Evolutionary conservation across 2,113 vertebrate species (phyloP), one percentile per base, ranked within the genome.

Genomic region (Platichthys stellatus): DNA sequence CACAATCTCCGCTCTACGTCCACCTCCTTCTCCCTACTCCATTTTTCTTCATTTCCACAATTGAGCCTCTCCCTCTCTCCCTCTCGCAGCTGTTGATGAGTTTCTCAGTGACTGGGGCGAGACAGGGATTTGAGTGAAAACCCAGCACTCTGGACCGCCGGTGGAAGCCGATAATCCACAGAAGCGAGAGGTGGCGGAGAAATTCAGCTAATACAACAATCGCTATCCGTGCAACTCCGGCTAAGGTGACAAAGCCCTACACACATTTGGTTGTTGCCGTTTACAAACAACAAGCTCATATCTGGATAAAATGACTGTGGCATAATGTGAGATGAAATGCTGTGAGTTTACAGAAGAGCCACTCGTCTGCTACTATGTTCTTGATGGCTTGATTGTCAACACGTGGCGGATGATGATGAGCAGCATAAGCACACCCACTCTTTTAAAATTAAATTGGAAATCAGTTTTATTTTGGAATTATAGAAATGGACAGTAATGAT

Each of bases 101-200:
- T 76, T 49, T 74, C 65, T 65, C 82, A 77, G 74, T 70, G 79
- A 78, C 74, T 58, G 84, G 88, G 72, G 64, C 73, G 75, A 77
- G 81, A 82, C 5, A 31, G 9, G 87, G 85, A 83, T 90, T 91
- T 88, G 59, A 82, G 77, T 3, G 18, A 69, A 63, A 74, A 81
- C 69, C 63, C 26, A 8, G 49, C 53, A 40, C 70, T 78, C 72
- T 71, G 69, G 78, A 72, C 78, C 79, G 83, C 81, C 77, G 23
- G 63, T 64, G 78, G 81, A 87, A 78, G 76, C 81, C 26, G 72
- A 80, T 90, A 90, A 91, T 89, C 90, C 87, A 71, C 47, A 0
- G 57, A 77, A 71, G 74, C 49, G 59, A 69, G 75, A 88, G 74
- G 78, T 81, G 84, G 70, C 53, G 13, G 58, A 2, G 57, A 62